A percentile compares a stretch with the other conserved stretches of the same genome.
Conservation (phyloP, 2,113 vertebrate species). For the Suncus etruscus region DNA sequence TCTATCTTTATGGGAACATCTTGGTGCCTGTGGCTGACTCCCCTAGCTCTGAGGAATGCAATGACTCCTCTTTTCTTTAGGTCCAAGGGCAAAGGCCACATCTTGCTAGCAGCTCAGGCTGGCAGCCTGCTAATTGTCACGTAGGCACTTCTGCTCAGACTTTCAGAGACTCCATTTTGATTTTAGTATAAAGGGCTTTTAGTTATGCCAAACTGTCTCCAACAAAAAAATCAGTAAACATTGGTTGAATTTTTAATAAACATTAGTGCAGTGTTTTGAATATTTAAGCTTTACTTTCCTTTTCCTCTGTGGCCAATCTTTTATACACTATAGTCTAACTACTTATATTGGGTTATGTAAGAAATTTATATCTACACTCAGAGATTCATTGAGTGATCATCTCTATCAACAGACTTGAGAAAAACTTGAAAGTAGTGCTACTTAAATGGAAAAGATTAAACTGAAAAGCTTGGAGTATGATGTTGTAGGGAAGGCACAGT, state of each 20-base stretch:
- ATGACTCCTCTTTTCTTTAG: not conserved
- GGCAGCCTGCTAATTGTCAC: too few relatives aligned
- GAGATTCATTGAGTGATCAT: not conserved
- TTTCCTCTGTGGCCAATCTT: not conserved
- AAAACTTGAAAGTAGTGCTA: not conserved
- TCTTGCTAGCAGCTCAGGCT: too few relatives aligned
- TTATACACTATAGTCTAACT: not conserved
- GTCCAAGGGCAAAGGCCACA: too few relatives aligned
- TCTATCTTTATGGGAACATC: too few relatives aligned
- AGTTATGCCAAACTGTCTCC: too few relatives aligned
- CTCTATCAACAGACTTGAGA: not conserved
- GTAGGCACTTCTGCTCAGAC: too few relatives aligned
- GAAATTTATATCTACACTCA: not conserved
- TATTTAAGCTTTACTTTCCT: not conserved
- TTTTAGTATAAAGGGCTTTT: too few relatives aligned
- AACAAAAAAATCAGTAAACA: not conserved
- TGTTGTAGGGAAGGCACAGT: not conserved
- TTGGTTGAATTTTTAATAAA: constrained; percentile 9
- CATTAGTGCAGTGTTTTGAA: constrained; percentile 2
- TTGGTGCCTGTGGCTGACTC: too few relatives aligned
- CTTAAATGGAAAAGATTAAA: constrained; percentile 1
- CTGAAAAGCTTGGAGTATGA: not conserved
- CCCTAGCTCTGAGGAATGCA: too few relatives aligned
- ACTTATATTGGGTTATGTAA: not conserved
- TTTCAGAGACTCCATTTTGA: too few relatives aligned